phyloP scores from a whole-genome alignment of 2,797 vertebrate genomes.

The Clarias pachynema region DNA sequence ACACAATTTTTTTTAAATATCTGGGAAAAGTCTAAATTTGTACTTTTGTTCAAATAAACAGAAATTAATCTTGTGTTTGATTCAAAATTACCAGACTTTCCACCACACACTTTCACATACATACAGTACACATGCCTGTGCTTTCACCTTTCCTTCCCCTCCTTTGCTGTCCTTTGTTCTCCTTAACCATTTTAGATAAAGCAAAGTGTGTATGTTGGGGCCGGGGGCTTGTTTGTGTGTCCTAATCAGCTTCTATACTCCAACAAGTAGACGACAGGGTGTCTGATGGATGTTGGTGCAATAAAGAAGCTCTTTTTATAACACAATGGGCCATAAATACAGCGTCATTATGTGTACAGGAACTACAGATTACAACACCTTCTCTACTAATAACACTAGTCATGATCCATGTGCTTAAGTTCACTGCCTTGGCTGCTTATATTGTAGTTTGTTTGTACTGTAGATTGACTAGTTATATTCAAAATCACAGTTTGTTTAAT shows the following conservation, averaged over 20 bases:
- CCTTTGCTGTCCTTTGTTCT: slow-evolving; percentile 4
- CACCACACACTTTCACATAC: neutral
- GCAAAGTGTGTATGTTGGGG: neutral
- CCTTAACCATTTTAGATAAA: neutral
- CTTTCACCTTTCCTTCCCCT: neutral
- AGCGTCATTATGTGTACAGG: neutral
- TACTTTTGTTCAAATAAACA: neutral
- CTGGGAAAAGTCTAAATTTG: neutral
- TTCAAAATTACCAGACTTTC: neutral
- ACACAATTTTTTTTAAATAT: neutral
- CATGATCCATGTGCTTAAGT: neutral
- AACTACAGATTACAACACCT: neutral
- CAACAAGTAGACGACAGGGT: neutral
- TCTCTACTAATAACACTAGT: neutral
- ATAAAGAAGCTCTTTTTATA: neutral
- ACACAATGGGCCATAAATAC: slow-evolving; percentile 21
- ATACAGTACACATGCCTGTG: neutral
- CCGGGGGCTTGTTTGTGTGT: neutral
- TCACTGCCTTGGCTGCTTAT: neutral
- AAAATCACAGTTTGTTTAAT: no score
- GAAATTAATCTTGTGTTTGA: neutral
- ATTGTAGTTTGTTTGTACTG: no score
- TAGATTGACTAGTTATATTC: no score
- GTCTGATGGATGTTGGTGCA: neutral
- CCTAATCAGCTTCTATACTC: neutral